Evolutionary conservation across 2,888 invertebrate genomes (phyloP), one percentile per base, ranked within the genome.

Genomic region (Dynastes hyllus): DNA sequence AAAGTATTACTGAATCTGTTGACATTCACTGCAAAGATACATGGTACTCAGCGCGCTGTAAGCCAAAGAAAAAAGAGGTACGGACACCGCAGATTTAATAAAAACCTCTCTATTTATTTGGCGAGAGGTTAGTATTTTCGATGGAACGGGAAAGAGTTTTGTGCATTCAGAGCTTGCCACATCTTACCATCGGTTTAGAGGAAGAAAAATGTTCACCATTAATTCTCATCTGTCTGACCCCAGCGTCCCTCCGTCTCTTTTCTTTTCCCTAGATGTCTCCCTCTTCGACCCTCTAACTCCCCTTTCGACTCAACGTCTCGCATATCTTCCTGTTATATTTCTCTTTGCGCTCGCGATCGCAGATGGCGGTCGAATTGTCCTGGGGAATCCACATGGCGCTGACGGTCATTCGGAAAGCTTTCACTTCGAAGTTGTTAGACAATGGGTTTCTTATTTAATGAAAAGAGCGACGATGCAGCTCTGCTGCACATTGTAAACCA

Each of bases 121-220:
- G 61, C 37, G 51, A 61, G 53, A 73, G 65, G 71, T 73, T 78
- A 71, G 65, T 73, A 71, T 65, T 71, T 71, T 70, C 55, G 67
- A 27, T 50, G 37, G 27, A 45, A 40, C 32, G 65, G 29, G 55
- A 22, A 53, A 55, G 66, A 73, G 78, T 80, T 80, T 80, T 80
- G 79, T 80, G 84, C 83, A 87, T 86, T 85, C 86, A 82, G 84
- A 81, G 82, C 84, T 82, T 82, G 85, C 86, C 86, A 84, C 86
- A 86, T 86, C 87, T 86, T 84, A 86, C 85, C 87, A 87, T 87
- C 87, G 87, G 85, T 86, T 87, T 87, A 87, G 86, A 87, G 87
- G 86, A 88, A 87, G 88, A 88, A 87, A 87, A 88, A 88, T 88
- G 85, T 86, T 83, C 85, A 80, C 86, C 87, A 88, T 88, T 88